A percentile compares a stretch with the other conserved stretches of the same genome.
Conservation (phyloP, 2,888 invertebrate species). For the Scaptomyza cyrtandrae region DNA sequence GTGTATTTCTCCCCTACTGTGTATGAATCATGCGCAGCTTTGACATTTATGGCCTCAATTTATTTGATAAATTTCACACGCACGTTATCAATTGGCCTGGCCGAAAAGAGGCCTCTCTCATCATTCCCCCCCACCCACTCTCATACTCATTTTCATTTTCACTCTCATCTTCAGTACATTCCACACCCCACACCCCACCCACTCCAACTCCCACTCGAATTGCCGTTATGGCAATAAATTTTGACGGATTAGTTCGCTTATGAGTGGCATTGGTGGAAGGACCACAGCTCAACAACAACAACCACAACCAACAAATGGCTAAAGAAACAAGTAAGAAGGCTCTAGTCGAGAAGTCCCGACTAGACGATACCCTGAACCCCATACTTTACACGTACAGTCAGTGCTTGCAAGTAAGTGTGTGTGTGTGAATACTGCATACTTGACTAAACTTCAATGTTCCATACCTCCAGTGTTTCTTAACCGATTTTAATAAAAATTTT, state of each 20-base stretch:
- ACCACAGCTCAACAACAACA: constrained; percentile 18
- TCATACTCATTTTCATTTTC: constrained; percentile 2
- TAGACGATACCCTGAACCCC: no score
- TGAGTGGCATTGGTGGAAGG: constrained; percentile 67
- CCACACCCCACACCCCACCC: no score
- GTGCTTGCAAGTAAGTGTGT: no score
- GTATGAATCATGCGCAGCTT: constrained; percentile 76
- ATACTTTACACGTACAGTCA: no score
- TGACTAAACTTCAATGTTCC: no score
- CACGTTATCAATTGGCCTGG: constrained; percentile 80
- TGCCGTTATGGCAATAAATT: constrained; percentile 70
- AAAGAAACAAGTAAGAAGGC: no score
- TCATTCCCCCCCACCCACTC: neutral
- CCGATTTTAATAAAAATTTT: no score
- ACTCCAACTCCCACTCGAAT: no score
- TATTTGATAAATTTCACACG: constrained; percentile 82
- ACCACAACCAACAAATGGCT: constrained; percentile 5
- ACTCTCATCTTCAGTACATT: constrained; percentile 1
- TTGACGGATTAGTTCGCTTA: constrained; percentile 78
- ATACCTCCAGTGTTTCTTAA: no score
- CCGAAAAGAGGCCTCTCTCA: constrained; percentile 15
- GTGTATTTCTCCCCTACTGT: constrained; percentile 19
- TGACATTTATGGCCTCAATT: constrained; percentile 81
- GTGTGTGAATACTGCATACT: no score
- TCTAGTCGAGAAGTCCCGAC: no score